These are phyloP conservation scores for Pseudois nayaur DNA, from an alignment of 2,113 vertebrate species.

Conservation along the genomic window DNA sequence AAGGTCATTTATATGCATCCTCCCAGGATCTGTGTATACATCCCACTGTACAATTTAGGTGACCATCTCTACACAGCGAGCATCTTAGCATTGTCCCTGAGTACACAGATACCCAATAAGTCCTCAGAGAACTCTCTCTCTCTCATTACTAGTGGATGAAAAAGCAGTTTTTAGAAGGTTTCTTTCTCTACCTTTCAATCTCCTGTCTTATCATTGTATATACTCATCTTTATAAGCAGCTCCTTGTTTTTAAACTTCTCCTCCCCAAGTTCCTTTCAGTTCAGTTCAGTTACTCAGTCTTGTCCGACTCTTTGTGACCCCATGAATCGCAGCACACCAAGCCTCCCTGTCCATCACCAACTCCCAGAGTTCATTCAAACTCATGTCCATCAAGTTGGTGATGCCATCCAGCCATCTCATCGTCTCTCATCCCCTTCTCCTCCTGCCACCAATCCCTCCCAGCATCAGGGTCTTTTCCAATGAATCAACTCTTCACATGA, in stretches of 20 bases:
- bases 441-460: no score
- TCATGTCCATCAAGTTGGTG: no score
- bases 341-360: no score
- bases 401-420: no score
- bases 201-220: not conserved
- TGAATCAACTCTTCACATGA: no score
- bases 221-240: not conserved
- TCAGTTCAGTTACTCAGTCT: no score
- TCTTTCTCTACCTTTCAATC: not conserved
- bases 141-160: not conserved
- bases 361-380: no score
- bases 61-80: not conserved
- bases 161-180: not conserved
- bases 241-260: not conserved
- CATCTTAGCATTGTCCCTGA: not conserved
- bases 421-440: fast-evolving
- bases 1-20: not conserved
- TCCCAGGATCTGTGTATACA: not conserved
- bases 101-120: not conserved
- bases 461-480: no score
- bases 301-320: no score
- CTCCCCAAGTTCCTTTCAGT: not conserved
- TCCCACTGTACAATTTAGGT: not conserved
- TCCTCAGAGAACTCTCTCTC: not conserved
- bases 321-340: fast-evolving